These are phyloP conservation scores for Stegophylla sp. DNA, from an alignment of 2,888 invertebrate species.

Conservation along the genomic window DNA sequence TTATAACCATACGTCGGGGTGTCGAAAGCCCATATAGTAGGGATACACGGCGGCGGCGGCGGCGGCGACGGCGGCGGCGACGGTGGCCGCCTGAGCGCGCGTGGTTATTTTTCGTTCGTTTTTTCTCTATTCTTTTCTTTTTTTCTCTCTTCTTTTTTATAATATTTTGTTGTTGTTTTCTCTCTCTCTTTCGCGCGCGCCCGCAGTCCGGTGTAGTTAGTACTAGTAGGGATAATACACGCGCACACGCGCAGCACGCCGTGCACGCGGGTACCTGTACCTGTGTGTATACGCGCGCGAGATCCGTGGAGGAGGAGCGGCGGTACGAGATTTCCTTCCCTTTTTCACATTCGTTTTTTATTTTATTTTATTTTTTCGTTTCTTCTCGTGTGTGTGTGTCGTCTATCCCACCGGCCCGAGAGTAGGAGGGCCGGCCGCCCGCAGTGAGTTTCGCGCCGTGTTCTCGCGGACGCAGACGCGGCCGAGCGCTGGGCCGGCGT, in stretches of 20 bases:
- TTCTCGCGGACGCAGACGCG: constrained; percentile 37
- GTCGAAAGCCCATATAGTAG: constrained; percentile 58
- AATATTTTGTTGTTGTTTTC: constrained; percentile 45
- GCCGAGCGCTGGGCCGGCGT: constrained; percentile 48
- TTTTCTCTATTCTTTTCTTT: background rate
- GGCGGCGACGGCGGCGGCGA: too few relatives aligned
- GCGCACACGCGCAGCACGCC: background rate
- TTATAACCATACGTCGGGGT: constrained; percentile 58
- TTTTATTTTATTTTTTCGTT: background rate
- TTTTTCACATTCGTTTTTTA: constrained; percentile 28
- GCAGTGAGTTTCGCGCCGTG: constrained; percentile 38
- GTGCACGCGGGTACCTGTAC: too few relatives aligned
- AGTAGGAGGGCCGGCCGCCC: constrained; percentile 13
- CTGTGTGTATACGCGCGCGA: background rate
- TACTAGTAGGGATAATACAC: constrained; percentile 24
- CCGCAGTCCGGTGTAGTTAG: too few relatives aligned
- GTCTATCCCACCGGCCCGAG: constrained; percentile 26
- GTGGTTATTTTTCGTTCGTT: background rate
- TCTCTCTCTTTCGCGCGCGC: constrained; percentile 4
- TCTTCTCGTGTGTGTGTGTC: background rate
- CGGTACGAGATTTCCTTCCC: constrained; percentile 49
- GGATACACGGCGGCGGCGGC: constrained; percentile 17
- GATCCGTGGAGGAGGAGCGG: constrained; percentile 47
- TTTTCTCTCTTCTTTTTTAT: constrained; percentile 11
- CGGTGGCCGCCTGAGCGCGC: background rate